Evolutionary conservation across 2,797 vertebrate species (phyloP).

Genomic region (Hemibagrus guttatus): DNA sequence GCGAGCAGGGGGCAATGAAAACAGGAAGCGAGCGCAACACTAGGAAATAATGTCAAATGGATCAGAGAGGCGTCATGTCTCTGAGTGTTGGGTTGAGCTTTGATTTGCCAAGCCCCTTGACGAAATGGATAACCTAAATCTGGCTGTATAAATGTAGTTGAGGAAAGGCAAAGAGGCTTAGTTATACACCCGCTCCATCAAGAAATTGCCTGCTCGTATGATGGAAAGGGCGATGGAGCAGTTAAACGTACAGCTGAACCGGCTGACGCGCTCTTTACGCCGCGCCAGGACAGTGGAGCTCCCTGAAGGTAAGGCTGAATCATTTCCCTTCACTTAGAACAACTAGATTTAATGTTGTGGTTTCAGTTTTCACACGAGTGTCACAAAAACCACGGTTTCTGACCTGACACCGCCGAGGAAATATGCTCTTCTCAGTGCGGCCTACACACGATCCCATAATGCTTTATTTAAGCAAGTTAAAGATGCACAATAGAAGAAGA

Average conservation of each 20-base stretch:
- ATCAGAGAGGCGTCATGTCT: conserved; percentile 30
- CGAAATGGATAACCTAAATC: conserved; percentile 62
- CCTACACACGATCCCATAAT: background rate
- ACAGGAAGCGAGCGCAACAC: conserved; percentile 67
- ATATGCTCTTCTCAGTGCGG: background rate
- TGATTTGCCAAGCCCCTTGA: conserved; percentile 7
- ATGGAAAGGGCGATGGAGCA: conserved; percentile 99
- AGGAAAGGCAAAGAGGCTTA: conserved; percentile 47
- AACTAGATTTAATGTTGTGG: background rate
- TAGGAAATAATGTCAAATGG: conserved; percentile 46
- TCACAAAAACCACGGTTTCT: background rate
- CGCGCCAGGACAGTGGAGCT: conserved; percentile 95
- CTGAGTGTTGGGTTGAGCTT: background rate
- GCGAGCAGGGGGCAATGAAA: conserved; percentile 58
- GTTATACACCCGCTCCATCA: conserved; percentile 32
- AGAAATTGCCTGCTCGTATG: conserved; percentile 71
- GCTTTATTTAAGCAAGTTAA: background rate
- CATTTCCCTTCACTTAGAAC: background rate
- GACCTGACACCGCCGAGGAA: no score
- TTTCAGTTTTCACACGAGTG: background rate
- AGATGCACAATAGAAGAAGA: background rate
- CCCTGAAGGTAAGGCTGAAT: conserved; percentile 84
- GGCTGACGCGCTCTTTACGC: conserved; percentile 92
- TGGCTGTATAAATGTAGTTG: background rate
- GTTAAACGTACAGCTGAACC: conserved; percentile 85